Evolutionary conservation across 2,113 vertebrate genomes (phyloP).

Genomic region (Pan troglodytes): NHGRI_mPanTro3-v2.1_pri NC_072417.2:16004501-16005000

Average conservation of each 20-base stretch:
- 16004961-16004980: background rate
- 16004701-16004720: background rate
- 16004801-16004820: background rate
- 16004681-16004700: background rate
- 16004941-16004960: conserved; percentile 35
- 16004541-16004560: too few relatives aligned
- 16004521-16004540: too few relatives aligned
- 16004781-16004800: background rate
- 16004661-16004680: background rate
- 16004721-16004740: background rate
- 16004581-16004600: background rate
- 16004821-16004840: background rate
- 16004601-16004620: background rate
- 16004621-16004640: background rate
- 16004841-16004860: background rate
- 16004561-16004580: background rate
- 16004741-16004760: background rate
- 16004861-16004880: background rate
- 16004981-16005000: background rate
- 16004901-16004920: background rate
- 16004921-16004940: conserved; percentile 1
- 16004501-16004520: too few relatives aligned
- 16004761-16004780: background rate
- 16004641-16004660: background rate
- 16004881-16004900: background rate